Evolutionary conservation across 2,888 invertebrate genomes (phyloP).

Genomic region (Minunthozetes semirufus): DNA sequence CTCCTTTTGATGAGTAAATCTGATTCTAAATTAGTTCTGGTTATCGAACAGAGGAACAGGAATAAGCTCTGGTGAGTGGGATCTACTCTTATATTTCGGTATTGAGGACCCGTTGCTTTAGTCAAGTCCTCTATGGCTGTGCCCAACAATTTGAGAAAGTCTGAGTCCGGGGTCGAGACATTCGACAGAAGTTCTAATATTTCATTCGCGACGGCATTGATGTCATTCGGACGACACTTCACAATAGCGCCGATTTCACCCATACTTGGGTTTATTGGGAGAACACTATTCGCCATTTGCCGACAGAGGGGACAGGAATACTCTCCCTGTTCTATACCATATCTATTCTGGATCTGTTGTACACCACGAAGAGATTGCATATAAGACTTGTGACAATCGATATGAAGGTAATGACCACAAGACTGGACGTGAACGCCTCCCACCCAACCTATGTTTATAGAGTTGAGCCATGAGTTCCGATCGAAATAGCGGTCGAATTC

Average conservation of each 20-base stretch:
- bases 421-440: conserved; percentile 89
- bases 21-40: conserved; percentile 80
- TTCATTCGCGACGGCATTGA: conserved; percentile 43
- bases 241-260: conserved; percentile 59
- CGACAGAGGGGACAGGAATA: conserved; percentile 92
- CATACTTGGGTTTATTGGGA: conserved; percentile 56
- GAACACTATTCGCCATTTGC: conserved; percentile 79
- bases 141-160: conserved; percentile 50
- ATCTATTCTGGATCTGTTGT: conserved; percentile 19
- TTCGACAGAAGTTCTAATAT: conserved; percentile 53
- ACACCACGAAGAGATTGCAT: conserved; percentile 65
- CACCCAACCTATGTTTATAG: conserved; percentile 75
- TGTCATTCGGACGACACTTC: conserved; percentile 49
- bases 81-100: conserved; percentile 58
- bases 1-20: conserved; percentile 60
- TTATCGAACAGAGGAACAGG: conserved; percentile 60
- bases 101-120: conserved; percentile 72
- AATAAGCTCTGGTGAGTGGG: conserved; percentile 68
- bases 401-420: conserved; percentile 93
- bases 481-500: conserved; percentile 70
- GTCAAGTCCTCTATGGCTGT: conserved; percentile 77
- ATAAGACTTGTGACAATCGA: conserved; percentile 87
- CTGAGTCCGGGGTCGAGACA: conserved; percentile 45
- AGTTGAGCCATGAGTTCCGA: conserved; percentile 68
- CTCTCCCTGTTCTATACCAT: conserved; percentile 60